Percentiles rank a stretch among this genome's conserved stretches.
Evolutionary conservation across 2,797 vertebrate genomes (phyloP).

Genomic region (Tapera naevia): DNA sequence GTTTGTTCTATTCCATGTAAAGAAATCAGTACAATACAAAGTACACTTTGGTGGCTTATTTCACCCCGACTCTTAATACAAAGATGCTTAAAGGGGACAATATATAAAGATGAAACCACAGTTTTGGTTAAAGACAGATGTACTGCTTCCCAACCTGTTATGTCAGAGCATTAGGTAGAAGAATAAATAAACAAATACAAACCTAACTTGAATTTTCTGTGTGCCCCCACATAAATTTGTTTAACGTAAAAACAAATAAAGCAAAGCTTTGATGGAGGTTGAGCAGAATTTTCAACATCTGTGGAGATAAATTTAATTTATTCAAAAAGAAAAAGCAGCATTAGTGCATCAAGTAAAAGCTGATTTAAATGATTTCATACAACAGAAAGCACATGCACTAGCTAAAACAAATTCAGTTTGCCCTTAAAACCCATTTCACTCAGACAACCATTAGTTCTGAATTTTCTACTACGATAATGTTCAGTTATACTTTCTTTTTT

Average conservation of each 20-base stretch:
- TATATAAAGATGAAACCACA: not conserved
- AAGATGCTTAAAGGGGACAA: not conserved
- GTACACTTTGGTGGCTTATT: not conserved
- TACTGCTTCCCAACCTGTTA: slow-evolving; percentile 38
- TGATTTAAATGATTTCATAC: slow-evolving; percentile 57
- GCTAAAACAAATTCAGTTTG: slow-evolving; percentile 14
- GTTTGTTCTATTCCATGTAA: not conserved
- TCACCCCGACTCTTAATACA: not conserved
- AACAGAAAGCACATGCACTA: slow-evolving; percentile 32
- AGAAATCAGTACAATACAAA: not conserved
- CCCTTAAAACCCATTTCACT: slow-evolving; percentile 39
- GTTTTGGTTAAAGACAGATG: slow-evolving; percentile 12
- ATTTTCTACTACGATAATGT: not conserved
- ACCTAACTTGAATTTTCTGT: slow-evolving; percentile 57
- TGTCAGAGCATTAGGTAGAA: slow-evolving; percentile 17
- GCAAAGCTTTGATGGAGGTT: slow-evolving; percentile 58
- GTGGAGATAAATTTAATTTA: slow-evolving; percentile 74
- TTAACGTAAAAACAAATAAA: slow-evolving; percentile 71
- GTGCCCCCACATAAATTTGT: slow-evolving; percentile 60
- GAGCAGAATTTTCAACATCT: slow-evolving; percentile 72
- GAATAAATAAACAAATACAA: slow-evolving; percentile 55
- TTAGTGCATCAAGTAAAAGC: slow-evolving; percentile 36
- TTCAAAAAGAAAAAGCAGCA: slow-evolving; percentile 50
- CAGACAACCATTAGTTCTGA: not conserved
- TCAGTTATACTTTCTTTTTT: not conserved